These are phyloP conservation scores for Drosophila peninsularis DNA, from an alignment of 2,888 invertebrate species.

Conservation along the genomic window DNA sequence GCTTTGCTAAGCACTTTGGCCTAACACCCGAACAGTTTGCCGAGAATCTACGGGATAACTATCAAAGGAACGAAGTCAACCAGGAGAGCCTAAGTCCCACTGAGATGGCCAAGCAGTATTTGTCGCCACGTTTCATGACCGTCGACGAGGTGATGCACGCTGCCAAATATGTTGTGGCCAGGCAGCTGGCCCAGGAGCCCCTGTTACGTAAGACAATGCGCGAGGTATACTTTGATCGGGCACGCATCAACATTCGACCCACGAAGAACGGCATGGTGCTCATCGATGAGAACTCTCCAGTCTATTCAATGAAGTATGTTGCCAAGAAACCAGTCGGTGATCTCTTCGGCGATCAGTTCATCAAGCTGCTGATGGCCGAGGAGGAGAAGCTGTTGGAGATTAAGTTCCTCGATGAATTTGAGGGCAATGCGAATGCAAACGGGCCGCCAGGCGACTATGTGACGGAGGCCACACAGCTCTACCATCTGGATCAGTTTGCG, in stretches of 20 bases:
- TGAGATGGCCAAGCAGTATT: slow-evolving; percentile 92
- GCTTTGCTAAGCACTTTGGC: slow-evolving; percentile 95
- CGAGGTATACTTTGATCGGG: slow-evolving; percentile 94
- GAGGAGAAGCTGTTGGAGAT: slow-evolving; percentile 92
- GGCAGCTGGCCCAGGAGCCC: slow-evolving; percentile 96
- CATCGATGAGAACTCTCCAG: slow-evolving; percentile 97
- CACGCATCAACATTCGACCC: slow-evolving; percentile 91
- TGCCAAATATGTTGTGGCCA: slow-evolving; percentile 96
- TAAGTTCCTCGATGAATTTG: slow-evolving; percentile 90
- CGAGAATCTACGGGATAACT: slow-evolving; percentile 97
- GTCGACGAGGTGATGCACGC: slow-evolving; percentile 94
- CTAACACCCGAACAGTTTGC: slow-evolving; percentile 97
- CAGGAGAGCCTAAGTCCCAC: slow-evolving; percentile 94
- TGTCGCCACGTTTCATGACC: slow-evolving; percentile 88
- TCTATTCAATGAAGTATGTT: slow-evolving; percentile 94
- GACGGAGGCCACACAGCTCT: slow-evolving; percentile 93
- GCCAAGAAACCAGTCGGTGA: slow-evolving; percentile 96
- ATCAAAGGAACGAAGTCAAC: slow-evolving; percentile 97
- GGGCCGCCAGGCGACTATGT: slow-evolving; percentile 90
- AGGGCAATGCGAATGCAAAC: slow-evolving; percentile 87
- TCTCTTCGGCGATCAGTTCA: slow-evolving; percentile 94
- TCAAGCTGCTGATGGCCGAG: slow-evolving; percentile 92
- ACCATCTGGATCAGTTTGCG: slow-evolving; percentile 94
- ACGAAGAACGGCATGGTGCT: slow-evolving; percentile 96
- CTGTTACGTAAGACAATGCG: slow-evolving; percentile 93